phyloP scores from a whole-genome alignment of 1,140 invertebrate species.

The Pseudomyrmex cubaensis region DNA sequence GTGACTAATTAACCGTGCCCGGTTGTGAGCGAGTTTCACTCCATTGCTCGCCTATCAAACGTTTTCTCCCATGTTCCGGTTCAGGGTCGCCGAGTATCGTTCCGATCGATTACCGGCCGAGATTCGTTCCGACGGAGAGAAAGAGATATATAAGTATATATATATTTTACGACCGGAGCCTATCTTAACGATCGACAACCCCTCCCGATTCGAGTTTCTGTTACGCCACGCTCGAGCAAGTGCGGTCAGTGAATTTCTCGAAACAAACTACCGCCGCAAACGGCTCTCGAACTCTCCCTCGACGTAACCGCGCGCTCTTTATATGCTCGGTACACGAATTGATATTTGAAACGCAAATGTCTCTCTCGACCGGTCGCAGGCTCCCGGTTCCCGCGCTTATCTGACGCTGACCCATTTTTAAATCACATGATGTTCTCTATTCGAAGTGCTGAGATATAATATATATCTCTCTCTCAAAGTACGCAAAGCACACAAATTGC shows the following conservation, averaged over 20 bases:
- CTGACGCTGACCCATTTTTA: slow-evolving; percentile 7
- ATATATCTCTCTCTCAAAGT: background rate
- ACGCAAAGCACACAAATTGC: background rate
- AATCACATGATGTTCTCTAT: background rate
- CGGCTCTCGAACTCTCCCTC: background rate
- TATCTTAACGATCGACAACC: slow-evolving; percentile 47
- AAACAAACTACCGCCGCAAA: background rate
- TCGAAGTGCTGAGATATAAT: background rate
- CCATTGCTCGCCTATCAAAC: slow-evolving; percentile 65
- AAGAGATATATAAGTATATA: slow-evolving; percentile 2
- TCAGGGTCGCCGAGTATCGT: slow-evolving; percentile 71
- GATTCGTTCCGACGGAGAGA: slow-evolving; percentile 58
- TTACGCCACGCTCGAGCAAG: slow-evolving; percentile 55
- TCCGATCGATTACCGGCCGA: slow-evolving; percentile 68
- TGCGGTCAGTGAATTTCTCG: slow-evolving; percentile 39
- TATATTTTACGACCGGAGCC: slow-evolving; percentile 32
- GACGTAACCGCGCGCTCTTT: background rate
- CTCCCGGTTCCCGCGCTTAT: background rate
- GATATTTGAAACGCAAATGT: slow-evolving; percentile 25
- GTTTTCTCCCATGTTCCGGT: slow-evolving; percentile 72
- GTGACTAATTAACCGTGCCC: slow-evolving; percentile 71
- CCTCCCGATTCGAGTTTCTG: slow-evolving; percentile 25
- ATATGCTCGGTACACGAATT: background rate
- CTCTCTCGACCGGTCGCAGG: background rate
- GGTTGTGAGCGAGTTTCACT: slow-evolving; percentile 67